phyloP scores from a whole-genome alignment of 1,140 invertebrate species.

The Liolophura sinensis region DNA sequence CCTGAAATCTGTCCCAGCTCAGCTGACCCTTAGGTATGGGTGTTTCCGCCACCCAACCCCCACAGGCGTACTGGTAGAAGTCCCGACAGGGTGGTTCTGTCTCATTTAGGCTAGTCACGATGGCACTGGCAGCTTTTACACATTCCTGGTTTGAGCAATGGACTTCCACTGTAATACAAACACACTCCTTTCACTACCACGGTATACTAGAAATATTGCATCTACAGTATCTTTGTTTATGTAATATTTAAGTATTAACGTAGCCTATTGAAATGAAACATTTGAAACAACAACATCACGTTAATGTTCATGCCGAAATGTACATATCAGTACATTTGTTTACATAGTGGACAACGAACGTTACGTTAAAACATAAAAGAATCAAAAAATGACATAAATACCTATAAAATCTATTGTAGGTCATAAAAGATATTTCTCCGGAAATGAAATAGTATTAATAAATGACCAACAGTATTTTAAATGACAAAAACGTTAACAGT shows the following conservation, averaged over 20 bases:
- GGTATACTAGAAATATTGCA: neutral
- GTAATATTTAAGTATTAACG: neutral
- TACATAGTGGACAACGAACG: too few species aligned
- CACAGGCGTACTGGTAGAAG: conserved; percentile 66
- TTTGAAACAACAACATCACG: too few species aligned
- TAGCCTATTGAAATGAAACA: neutral
- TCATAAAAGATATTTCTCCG: too few species aligned
- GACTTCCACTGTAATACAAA: conserved; percentile 25
- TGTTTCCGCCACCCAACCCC: conserved; percentile 60
- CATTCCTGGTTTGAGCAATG: conserved; percentile 45
- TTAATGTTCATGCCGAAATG: neutral
- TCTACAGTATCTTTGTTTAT: neutral
- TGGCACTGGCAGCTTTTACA: conserved; percentile 40
- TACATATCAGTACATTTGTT: neutral
- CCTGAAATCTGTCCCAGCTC: conserved; percentile 47
- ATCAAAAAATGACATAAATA: too few species aligned
- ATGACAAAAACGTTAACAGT: neutral
- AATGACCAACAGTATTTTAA: neutral
- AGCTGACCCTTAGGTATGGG: conserved; percentile 49
- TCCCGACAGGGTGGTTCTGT: conserved; percentile 63
- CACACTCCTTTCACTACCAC: too few species aligned
- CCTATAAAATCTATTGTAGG: too few species aligned
- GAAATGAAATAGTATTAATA: neutral
- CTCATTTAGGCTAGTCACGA: conserved; percentile 62
- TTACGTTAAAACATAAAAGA: too few species aligned